Evolutionary conservation across 2,888 invertebrate genomes (phyloP), one percentile per base, ranked within the genome.

Genomic region (Taphrorychus bicolor): DNA sequence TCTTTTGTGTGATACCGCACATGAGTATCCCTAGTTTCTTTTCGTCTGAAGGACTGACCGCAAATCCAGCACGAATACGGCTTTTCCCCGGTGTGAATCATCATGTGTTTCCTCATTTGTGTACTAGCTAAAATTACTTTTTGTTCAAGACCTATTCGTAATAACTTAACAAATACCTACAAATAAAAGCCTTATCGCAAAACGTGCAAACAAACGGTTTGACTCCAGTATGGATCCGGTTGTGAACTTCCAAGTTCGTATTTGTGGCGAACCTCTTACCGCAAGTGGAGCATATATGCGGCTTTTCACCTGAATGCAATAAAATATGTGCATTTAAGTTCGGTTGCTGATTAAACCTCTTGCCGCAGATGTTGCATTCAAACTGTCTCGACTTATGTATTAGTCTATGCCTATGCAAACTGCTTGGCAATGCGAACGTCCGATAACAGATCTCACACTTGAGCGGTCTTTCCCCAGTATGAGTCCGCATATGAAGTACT

Each of bases 61-160:
- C 82, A 82, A 54, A 81, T 81, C 79, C 79, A 81, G 70, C 82
- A 82, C 21, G 79, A 76, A 70, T 82, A 82, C 0, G 82, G 82
- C 65, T 78, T 76, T 69, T 80, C 80, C 0, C 81, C 82, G 0
- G 80, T 81, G 66, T 82, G 82, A 32, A 78, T 76, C 74, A 78
- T 75, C 52, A 73, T 75, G 70, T 82, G 82, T 70, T 82, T 82
- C 68, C 79, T 81, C 54, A 82, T 63, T 69, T 81, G 81, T 19
- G 77, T 77, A 70, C 77, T 78, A 17, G 80, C 82, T 82, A 59
- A 16, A 51, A 22, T 32, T 54, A n/a, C n/a, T 14, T n/a, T n/a
- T 32, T 9, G 11, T 3, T 32, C 2, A 32, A 51, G 3, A 1
- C 7, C 48, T n/a, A 16, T 3, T 16, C 16, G 7, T 16, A 2